A percentile compares a stretch with the other conserved stretches of the same genome.
Evolutionary conservation across 1,140 invertebrate species (phyloP).

Genomic region (Vanessa tameamea): DNA sequence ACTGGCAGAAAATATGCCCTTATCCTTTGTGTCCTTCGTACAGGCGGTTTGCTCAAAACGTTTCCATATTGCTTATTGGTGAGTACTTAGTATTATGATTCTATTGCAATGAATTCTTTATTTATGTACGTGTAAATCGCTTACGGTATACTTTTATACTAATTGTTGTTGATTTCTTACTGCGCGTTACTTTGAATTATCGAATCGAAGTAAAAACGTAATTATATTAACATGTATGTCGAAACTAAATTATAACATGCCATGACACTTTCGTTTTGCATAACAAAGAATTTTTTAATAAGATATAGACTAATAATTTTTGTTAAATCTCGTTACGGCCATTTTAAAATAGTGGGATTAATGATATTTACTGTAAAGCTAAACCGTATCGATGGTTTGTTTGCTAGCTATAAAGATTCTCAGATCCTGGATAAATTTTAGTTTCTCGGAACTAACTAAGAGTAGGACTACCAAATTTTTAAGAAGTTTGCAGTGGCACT

Average conservation of each 20-base stretch:
- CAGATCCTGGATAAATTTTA: too few relatives aligned
- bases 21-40: conserved; percentile 91
- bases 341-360: too few relatives aligned
- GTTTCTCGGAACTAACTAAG: too few relatives aligned
- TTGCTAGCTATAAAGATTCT: too few relatives aligned
- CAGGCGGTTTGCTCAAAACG: conserved; percentile 86
- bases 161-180: not conserved
- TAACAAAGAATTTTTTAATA: not conserved
- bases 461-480: too few relatives aligned
- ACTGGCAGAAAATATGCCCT: conserved; percentile 88
- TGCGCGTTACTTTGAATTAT: not conserved
- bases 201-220: not conserved
- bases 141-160: too few relatives aligned
- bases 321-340: not conserved
- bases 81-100: conserved; percentile 37
- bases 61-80: conserved; percentile 85
- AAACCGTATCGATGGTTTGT: too few relatives aligned
- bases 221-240: not conserved
- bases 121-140: too few relatives aligned
- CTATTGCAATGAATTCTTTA: too few relatives aligned
- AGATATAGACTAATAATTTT: not conserved
- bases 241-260: not conserved
- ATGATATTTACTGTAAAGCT: too few relatives aligned
- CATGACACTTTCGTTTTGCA: not conserved
- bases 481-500: too few relatives aligned